Evolutionary conservation across 2,888 invertebrate species (phyloP).

Genomic region (Eristalis arbustorum): DNA sequence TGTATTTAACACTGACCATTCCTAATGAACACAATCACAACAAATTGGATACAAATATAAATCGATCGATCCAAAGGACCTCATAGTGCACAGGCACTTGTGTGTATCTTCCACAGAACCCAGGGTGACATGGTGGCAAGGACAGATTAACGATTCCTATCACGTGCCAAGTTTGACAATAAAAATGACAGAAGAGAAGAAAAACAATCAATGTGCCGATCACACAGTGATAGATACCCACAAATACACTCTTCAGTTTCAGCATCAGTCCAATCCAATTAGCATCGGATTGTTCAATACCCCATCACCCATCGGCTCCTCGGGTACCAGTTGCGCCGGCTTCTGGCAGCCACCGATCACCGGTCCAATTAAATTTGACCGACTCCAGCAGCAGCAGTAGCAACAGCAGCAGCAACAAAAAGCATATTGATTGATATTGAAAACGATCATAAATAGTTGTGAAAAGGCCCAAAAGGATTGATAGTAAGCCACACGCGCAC

Average conservation of each 20-base stretch:
- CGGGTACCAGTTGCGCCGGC: background rate
- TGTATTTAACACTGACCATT: background rate
- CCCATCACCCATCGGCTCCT: background rate
- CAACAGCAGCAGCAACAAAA: constrained; percentile 7
- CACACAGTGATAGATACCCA: constrained; percentile 26
- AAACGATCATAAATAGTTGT: constrained; percentile 51
- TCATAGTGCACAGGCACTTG: constrained; percentile 1
- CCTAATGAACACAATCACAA: background rate
- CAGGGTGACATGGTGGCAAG: background rate
- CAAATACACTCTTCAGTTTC: constrained; percentile 18
- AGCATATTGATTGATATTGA: constrained; percentile 39
- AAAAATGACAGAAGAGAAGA: constrained; percentile 71
- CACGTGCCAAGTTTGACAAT: constrained; percentile 72
- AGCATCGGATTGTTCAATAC: constrained; percentile 54
- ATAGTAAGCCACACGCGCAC: constrained; percentile 38
- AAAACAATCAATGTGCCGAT: constrained; percentile 68
- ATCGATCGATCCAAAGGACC: constrained; percentile 2
- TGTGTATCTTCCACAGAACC: background rate
- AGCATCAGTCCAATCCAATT: constrained; percentile 68
- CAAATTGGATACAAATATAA: constrained; percentile 27
- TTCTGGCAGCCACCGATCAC: constrained; percentile 8
- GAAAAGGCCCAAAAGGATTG: constrained; percentile 42
- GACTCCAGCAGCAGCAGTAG: constrained; percentile 30
- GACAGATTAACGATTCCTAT: constrained; percentile 63
- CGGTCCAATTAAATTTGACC: constrained; percentile 60